Conservation (phyloP, 2,888 invertebrate genomes). For the Pegoplata infirma region DNA sequence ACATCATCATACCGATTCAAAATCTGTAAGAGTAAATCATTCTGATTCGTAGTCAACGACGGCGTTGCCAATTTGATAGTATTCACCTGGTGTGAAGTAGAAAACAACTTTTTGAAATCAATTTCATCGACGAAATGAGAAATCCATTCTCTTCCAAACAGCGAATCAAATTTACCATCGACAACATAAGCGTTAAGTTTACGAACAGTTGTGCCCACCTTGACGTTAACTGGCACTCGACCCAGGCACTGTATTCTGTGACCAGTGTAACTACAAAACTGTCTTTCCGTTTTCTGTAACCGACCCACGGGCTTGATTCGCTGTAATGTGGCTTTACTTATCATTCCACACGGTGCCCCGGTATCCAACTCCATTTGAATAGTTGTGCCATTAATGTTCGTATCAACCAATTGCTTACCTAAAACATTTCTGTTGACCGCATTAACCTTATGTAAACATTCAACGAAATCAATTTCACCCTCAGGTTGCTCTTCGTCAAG, state of each 20-base stretch:
- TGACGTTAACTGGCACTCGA: neutral
- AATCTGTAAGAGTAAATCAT: neutral
- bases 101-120: conserved; percentile 8
- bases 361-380: no score
- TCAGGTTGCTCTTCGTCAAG: neutral
- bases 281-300: conserved; percentile 23
- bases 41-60: neutral
- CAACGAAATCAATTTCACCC: neutral
- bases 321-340: neutral
- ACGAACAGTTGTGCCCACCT: neutral
- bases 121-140: conserved; percentile 4
- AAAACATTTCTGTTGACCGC: no score
- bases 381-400: no score
- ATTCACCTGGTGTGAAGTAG: neutral
- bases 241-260: conserved; percentile 4
- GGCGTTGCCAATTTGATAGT: neutral
- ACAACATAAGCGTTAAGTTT: neutral
- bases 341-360: no score
- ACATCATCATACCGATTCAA: conserved; percentile 5
- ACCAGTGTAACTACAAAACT: conserved; percentile 22
- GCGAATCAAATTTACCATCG: neutral
- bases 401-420: no score
- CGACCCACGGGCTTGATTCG: neutral
- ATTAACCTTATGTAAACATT: no score
- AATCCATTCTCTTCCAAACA: conserved; percentile 13